phyloP scores from a whole-genome alignment of 2,113 vertebrate genomes.

The Cyphomyrus discorhynchus region DNA sequence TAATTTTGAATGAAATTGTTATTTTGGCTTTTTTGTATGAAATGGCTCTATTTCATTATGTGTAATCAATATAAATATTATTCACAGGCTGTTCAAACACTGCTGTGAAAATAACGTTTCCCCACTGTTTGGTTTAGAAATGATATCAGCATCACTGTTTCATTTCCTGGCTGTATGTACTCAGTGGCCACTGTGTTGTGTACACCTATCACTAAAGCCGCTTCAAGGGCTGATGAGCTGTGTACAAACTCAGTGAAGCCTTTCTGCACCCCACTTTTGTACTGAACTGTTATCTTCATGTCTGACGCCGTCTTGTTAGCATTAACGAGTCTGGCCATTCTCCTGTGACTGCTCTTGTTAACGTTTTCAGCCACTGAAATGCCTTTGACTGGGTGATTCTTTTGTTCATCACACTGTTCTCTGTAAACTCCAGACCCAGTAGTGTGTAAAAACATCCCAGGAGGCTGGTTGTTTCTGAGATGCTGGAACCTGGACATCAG shows the following conservation, averaged over 20 bases:
- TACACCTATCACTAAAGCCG: background rate
- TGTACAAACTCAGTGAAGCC: background rate
- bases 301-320: background rate
- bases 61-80: constrained; percentile 8
- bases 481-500: background rate
- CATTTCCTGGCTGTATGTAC: background rate
- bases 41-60: background rate
- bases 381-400: background rate
- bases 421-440: background rate
- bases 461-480: background rate
- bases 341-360: background rate
- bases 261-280: background rate
- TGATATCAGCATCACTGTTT: background rate
- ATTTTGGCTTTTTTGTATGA: background rate
- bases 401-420: background rate
- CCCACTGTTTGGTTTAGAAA: background rate
- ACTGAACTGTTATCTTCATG: background rate
- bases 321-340: background rate
- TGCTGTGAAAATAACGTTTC: background rate
- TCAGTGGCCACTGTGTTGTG: background rate
- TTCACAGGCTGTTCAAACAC: background rate
- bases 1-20: background rate
- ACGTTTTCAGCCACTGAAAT: background rate
- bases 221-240: background rate
- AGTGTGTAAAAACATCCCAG: background rate